Base-by-base conservation (phyloP, 1,140 invertebrate species). In the Ectropis grisescens region DNA sequence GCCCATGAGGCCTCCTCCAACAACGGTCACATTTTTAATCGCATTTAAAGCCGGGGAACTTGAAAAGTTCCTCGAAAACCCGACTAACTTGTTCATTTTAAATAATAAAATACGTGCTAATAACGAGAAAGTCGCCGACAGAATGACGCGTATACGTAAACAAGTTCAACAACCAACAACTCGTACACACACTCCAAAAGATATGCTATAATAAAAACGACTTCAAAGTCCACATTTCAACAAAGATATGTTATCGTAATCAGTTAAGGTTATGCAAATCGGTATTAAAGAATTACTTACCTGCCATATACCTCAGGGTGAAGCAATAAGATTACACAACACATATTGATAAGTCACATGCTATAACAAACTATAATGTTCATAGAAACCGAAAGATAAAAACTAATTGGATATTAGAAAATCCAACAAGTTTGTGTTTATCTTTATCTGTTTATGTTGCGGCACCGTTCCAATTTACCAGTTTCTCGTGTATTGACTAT, bases 1-100 rank as follows among this genome's bases (percentile, higher is more conserved):
- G 5, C 91, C 91, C 91, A 96, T 96, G 1, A 94, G 70, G 13
- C 94, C 94, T 38, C 90, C 89, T 10, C 94, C 94, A 47, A 96
- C 88, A 12, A 96, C 86, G 2, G 91, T 91, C 1, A 96, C 87
- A 79, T 91, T 88, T 67, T 93, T 93, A 29, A 95, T 57, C 2
- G 62, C 57, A 67, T 67, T 75, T 41, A 51, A 49, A 7, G 51
- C 37, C 0, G 52, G 19, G 4, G 70, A 66, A 52, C 52, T 71
- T 2, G 70, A 72, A 40, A 80, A 76, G 41, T 58, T 55, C 34
- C 70, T 54, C 5, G 58, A 53, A 19, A 69, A 26, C 29, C 51
- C 56, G 8, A 55, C 22, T 42, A 80, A 50, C 40, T 74, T 67
- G 33, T 67, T 78, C 75, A 80, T 80, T 55, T 69, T 3, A 29